Evolutionary conservation across 2,797 vertebrate species (phyloP).

Genomic region (Galago senegalensis): DNA sequence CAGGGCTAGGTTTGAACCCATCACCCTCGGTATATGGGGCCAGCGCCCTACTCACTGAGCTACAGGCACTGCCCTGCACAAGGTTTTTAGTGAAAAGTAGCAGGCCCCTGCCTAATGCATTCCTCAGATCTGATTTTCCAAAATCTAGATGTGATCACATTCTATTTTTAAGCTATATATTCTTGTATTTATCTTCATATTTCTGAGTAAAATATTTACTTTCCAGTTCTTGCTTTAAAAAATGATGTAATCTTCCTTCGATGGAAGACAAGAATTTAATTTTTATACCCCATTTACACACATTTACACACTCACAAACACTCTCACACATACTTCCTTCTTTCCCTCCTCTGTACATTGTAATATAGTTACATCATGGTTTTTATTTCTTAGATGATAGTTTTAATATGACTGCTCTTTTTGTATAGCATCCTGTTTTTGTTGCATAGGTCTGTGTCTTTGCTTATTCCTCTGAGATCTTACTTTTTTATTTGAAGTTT

Average conservation of each 20-base stretch:
- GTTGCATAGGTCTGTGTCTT: background rate
- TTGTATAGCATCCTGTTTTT: background rate
- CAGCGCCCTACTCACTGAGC: too few species aligned
- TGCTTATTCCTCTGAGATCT: background rate
- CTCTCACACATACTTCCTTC: background rate
- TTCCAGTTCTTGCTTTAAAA: slow-evolving; percentile 40
- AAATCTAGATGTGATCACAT: background rate
- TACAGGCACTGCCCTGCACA: background rate
- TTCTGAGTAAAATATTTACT: slow-evolving; percentile 54
- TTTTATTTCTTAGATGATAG: background rate
- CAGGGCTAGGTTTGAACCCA: too few species aligned
- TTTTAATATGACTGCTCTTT: background rate
- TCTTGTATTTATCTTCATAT: slow-evolving; percentile 38
- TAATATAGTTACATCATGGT: background rate
- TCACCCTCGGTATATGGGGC: too few species aligned
- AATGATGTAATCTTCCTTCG: background rate
- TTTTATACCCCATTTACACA: background rate
- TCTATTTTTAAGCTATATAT: slow-evolving; percentile 37
- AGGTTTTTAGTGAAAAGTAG: background rate
- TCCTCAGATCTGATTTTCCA: background rate
- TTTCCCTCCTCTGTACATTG: background rate
- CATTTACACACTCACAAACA: background rate
- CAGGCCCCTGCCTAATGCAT: background rate
- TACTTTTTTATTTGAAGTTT: background rate
- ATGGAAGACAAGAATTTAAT: background rate